Evolutionary conservation across 2,888 invertebrate genomes (phyloP), one percentile per base, ranked within the genome.

Genomic region (Horisme vitalbata): DNA sequence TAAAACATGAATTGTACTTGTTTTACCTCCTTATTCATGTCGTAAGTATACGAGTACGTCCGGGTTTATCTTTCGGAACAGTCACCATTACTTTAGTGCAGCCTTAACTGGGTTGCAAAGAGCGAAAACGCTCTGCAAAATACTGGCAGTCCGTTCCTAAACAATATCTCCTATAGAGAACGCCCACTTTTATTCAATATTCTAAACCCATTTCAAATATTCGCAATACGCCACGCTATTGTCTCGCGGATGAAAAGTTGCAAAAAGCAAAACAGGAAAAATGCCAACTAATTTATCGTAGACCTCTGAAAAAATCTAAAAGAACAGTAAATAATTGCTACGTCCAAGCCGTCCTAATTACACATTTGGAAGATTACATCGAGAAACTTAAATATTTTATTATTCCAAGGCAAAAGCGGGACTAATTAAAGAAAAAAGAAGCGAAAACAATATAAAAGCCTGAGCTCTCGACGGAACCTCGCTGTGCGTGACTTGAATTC

Each of bases 391-490:
- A 61, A 68, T 67, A 68, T 65, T 73, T 68, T 58, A 65, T 68
- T 65, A 70, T 69, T 63, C 65, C 55, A 56, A 56, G 57, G 55
- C 61, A 62, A 35, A 57, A 65, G 63, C 61, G 57, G 55, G 61
- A 59, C 69, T 76, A 79, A 79, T 79, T 79, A 76, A 74, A 72
- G 69, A 69, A 67, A 68, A 70, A 71, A 68, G 64, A 52, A 61
- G 52, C 48, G 59, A 68, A 77, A 76, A 74, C 74, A 77, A 75
- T 70, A 74, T 65, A 68, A 68, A 65, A 63, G 61, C 61, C 52
- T 52, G 61, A 63, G 62, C 62, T 65, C 64, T 63, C 64, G 49
- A 61, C 63, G 68, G 65, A 67, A 68, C 61, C 64, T 55, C 49
- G 50, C 37, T 37, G 56, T 58, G 71, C 81, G 81, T 80, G 79